Evolutionary conservation across 2,888 invertebrate genomes (phyloP).

Genomic region (Dicranocentrus wangi): DNA sequence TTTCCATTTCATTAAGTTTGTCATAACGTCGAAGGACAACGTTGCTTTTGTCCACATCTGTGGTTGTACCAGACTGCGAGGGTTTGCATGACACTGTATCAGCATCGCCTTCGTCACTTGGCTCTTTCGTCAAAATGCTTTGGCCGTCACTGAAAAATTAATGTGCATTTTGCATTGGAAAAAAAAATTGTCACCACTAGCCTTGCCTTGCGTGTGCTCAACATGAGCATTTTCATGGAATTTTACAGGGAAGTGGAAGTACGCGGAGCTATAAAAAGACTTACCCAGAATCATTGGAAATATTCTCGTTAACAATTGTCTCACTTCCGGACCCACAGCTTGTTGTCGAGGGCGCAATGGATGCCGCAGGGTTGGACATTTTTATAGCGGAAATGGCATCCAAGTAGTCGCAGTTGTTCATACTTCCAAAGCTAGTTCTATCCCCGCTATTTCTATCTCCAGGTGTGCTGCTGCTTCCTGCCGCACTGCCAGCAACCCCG

Average conservation of each 20-base stretch:
- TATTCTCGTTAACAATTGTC: constrained; percentile 72
- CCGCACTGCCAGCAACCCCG: neutral
- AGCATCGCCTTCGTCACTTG: constrained; percentile 69
- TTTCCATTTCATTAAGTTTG: constrained; percentile 72
- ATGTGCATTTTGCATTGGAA: neutral
- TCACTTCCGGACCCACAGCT: constrained; percentile 71
- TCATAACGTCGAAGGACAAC: constrained; percentile 73
- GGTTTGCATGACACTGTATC: constrained; percentile 63
- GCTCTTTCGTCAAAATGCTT: constrained; percentile 69
- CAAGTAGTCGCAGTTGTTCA: constrained; percentile 71
- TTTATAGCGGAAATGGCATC: constrained; percentile 73
- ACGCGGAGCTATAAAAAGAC: too few relatives aligned
- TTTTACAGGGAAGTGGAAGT: neutral
- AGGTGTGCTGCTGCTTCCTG: constrained; percentile 21
- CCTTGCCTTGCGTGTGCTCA: too few relatives aligned
- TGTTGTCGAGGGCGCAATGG: constrained; percentile 67
- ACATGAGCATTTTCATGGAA: constrained; percentile 4
- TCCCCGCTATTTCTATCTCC: constrained; percentile 70
- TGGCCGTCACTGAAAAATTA: constrained; percentile 66
- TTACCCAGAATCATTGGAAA: constrained; percentile 71
- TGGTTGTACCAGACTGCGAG: constrained; percentile 65
- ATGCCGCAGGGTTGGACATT: constrained; percentile 72
- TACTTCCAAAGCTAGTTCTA: constrained; percentile 70
- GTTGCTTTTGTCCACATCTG: constrained; percentile 69
- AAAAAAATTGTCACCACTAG: too few relatives aligned